Conservation (phyloP, 2,888 invertebrate genomes). For the Cosmia trapezina region DNA sequence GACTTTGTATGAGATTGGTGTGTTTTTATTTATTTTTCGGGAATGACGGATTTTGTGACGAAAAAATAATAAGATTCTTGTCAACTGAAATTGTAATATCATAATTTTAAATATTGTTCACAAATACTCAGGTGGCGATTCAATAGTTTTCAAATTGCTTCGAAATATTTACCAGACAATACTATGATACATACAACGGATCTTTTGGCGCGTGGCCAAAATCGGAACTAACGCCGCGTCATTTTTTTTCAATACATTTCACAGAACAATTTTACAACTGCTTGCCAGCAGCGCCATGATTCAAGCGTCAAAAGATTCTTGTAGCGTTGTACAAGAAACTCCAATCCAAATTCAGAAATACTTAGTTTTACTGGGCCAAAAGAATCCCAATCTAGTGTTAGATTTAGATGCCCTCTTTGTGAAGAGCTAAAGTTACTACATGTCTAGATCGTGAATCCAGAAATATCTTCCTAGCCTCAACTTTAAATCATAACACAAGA, state of each 20-base stretch:
- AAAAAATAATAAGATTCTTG: not conserved
- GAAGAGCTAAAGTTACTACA: not conserved
- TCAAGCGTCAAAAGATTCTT: not conserved
- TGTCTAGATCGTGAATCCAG: not conserved
- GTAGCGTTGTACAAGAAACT: not conserved
- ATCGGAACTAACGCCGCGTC: not conserved
- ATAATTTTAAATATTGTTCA: too few species aligned
- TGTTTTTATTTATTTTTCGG: constrained; percentile 12
- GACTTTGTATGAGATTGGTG: constrained; percentile 10
- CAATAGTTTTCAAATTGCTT: not conserved
- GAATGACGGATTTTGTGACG: not conserved
- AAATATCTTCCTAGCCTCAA: constrained; percentile 29
- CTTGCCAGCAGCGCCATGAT: not conserved
- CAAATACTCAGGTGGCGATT: too few species aligned
- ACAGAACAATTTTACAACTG: too few species aligned
- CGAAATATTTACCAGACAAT: not conserved
- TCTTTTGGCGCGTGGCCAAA: not conserved
- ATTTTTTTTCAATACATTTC: not conserved
- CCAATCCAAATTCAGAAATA: not conserved
- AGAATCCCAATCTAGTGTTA: not conserved
- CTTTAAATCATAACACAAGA: constrained; percentile 36
- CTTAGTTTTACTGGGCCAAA: not conserved
- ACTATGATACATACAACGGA: not conserved
- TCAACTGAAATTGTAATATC: too few species aligned
- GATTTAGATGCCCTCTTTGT: not conserved